phyloP scores from a whole-genome alignment of 2,113 vertebrate genomes.

The Gambusia holbrooki region DNA sequence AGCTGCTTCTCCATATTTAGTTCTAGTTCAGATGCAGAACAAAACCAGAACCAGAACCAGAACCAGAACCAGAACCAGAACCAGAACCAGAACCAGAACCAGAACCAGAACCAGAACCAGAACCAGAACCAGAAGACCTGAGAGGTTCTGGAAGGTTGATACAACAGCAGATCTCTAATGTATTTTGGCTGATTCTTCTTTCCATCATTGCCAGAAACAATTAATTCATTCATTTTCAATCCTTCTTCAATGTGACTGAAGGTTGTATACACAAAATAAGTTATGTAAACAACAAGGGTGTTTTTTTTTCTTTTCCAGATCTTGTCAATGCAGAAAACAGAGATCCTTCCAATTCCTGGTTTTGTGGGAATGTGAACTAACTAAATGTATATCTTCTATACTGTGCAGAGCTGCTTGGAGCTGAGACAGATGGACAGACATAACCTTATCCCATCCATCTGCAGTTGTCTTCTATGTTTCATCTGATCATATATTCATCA shows the following conservation, averaged over 20 bases:
- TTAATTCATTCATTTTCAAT: neutral
- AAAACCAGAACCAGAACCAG: too few relatives aligned
- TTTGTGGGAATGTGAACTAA: conserved; percentile 3
- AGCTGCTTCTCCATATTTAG: too few relatives aligned
- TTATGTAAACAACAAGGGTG: neutral
- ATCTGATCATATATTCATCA: conserved; percentile 44
- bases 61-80: too few relatives aligned
- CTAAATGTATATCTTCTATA: conserved; percentile 4
- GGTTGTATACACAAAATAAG: neutral
- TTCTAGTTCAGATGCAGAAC: too few relatives aligned
- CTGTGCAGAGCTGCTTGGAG: conserved; percentile 8
- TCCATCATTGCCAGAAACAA: neutral
- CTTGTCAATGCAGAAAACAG: conserved; percentile 14
- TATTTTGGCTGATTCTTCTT: neutral
- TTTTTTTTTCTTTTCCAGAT: neutral
- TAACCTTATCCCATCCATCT: conserved; percentile 63
- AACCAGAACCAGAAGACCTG: too few relatives aligned
- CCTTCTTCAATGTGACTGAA: neutral
- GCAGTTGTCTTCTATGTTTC: conserved; percentile 57
- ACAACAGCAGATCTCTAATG: too few relatives aligned
- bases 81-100: too few relatives aligned
- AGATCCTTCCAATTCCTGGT: conserved; percentile 23
- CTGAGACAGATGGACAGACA: conserved; percentile 31
- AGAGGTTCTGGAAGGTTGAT: too few relatives aligned
- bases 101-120: too few relatives aligned